Percentiles rank a stretch among this genome's conserved stretches.
Conservation (phyloP, 2,797 vertebrate genomes). For the Urosaurus nigricauda region DNA sequence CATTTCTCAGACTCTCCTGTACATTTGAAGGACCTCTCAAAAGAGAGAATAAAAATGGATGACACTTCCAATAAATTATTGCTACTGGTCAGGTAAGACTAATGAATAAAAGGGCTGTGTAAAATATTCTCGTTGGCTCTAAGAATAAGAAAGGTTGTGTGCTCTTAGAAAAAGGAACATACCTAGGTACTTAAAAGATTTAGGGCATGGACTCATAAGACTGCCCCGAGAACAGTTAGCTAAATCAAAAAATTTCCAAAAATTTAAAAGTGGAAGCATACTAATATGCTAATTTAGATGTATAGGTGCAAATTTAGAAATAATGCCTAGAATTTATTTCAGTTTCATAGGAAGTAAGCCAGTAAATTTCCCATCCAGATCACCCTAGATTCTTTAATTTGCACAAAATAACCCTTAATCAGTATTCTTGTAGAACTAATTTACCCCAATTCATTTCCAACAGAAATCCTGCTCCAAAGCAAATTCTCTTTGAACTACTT, state of each 20-base stretch:
- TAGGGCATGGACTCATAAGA: not conserved
- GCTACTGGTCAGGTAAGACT: not conserved
- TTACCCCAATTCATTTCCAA: not conserved
- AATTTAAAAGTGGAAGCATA: not conserved
- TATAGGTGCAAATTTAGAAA: not conserved
- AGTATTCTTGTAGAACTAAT: not conserved
- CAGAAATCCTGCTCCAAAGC: not conserved
- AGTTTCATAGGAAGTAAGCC: not conserved
- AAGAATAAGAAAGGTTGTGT: not conserved
- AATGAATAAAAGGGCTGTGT: not conserved
- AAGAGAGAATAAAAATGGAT: slow-evolving; percentile 10
- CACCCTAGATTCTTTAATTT: not conserved
- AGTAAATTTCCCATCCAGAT: not conserved
- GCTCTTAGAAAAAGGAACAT: not conserved
- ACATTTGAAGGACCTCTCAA: slow-evolving; percentile 22
- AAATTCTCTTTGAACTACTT: not conserved
- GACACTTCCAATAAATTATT: slow-evolving; percentile 16
- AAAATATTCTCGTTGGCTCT: not conserved
- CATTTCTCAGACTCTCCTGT: slow-evolving; percentile 14
- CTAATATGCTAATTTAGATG: not conserved
- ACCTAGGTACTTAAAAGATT: not conserved
- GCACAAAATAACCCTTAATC: not conserved
- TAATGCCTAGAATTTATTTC: not conserved
- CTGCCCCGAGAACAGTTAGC: not conserved
- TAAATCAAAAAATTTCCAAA: not conserved